Conservation (phyloP, 2,797 vertebrate genomes). For the Alosa sapidissima region DNA sequence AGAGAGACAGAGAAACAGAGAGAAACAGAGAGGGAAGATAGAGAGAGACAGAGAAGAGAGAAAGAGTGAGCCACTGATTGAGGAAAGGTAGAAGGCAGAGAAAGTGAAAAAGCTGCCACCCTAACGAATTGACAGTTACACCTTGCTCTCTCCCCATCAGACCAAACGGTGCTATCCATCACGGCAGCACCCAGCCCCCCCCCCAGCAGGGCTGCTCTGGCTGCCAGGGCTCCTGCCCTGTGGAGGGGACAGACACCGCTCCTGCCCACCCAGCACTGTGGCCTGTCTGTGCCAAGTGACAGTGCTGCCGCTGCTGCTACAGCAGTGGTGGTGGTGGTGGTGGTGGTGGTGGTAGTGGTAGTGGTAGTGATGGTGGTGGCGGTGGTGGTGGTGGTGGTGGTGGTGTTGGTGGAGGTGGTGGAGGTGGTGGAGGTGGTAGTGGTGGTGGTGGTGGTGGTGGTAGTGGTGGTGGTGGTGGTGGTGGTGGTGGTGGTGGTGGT, state of each 20-base stretch:
- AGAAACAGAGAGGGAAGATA: too few species aligned
- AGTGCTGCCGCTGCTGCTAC: neutral
- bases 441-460: neutral
- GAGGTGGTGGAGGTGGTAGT: conserved; percentile 67
- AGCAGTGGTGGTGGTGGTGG: neutral
- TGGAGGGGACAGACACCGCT: neutral
- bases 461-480: conserved; percentile 45
- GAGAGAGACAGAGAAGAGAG: neutral
- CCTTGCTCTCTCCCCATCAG: conserved; percentile 43
- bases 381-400: conserved; percentile 47
- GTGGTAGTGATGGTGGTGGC: conserved; percentile 79
- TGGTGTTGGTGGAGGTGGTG: conserved; percentile 76
- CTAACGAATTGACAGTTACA: conserved; percentile 48
- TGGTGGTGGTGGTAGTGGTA: conserved; percentile 70
- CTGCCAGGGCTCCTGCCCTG: neutral
- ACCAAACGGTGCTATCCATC: conserved; percentile 45
- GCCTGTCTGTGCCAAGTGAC: conserved; percentile 14
- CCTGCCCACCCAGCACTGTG: neutral
- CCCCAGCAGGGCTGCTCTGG: neutral
- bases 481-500: conserved; percentile 82
- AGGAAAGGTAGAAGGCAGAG: conserved; percentile 4
- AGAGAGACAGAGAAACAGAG: conserved; percentile 17
- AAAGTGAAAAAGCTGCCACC: conserved; percentile 23
- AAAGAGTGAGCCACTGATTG: neutral
- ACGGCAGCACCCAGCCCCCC: conserved; percentile 11